Evolutionary conservation across 2,888 invertebrate species (phyloP).

Genomic region (Meteorus cinctellus): DNA sequence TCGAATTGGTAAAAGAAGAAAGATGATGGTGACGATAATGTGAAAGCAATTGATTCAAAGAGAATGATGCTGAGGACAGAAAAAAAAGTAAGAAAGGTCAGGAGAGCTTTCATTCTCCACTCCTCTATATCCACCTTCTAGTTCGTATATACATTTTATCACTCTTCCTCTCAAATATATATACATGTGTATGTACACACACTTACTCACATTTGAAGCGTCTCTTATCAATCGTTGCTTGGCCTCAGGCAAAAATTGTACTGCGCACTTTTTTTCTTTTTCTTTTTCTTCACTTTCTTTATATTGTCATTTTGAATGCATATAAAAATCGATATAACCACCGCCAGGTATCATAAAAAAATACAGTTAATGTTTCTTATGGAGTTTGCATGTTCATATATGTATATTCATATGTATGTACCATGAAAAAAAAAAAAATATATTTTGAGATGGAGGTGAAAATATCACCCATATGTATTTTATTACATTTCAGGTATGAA

Average conservation of each 20-base stretch:
- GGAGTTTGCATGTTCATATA: background rate
- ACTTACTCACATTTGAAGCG: background rate
- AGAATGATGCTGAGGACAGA: background rate
- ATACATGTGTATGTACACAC: no score
- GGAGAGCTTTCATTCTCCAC: conserved; percentile 15
- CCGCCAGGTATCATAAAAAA: background rate
- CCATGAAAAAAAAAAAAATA: no score
- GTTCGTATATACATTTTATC: conserved; percentile 7
- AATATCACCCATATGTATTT: no score
- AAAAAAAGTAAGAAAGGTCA: conserved; percentile 25
- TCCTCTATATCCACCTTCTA: background rate
- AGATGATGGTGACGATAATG: conserved; percentile 10
- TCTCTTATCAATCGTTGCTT: conserved; percentile 24
- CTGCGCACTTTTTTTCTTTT: background rate
- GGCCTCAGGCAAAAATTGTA: conserved; percentile 23
- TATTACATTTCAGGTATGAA: no score
- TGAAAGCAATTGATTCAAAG: conserved; percentile 14
- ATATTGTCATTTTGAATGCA: conserved; percentile 10
- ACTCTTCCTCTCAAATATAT: background rate
- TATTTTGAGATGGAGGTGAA: no score
- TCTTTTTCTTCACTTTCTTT: background rate
- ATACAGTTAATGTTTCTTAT: background rate
- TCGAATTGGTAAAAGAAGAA: background rate
- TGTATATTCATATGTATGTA: no score
- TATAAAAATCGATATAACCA: conserved; percentile 24